These are phyloP conservation scores for Piprites chloris DNA, from an alignment of 2,113 vertebrate genomes.

Conservation along the genomic window DNA sequence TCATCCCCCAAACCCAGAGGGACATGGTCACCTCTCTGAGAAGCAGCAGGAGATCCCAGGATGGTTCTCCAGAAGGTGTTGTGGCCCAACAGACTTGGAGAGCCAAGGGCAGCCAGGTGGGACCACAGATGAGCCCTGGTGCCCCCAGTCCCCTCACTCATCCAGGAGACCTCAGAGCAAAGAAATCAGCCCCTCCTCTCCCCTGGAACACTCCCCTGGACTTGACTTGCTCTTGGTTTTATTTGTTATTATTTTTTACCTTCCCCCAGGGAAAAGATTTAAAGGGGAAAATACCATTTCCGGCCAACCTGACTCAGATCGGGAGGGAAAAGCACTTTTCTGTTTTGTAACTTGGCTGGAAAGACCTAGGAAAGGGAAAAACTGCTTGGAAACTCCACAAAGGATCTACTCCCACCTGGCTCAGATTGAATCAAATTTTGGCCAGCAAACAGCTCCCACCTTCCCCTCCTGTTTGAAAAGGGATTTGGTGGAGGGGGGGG, in stretches of 20 bases:
- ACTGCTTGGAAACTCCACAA: background rate
- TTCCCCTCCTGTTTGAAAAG: background rate
- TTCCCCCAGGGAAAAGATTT: background rate
- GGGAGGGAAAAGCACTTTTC: background rate
- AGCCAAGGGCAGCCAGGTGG: background rate
- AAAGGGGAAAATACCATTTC: background rate
- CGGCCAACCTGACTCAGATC: background rate
- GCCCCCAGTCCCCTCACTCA: background rate
- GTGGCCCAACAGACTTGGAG: background rate
- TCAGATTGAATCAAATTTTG: background rate
- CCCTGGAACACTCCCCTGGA: background rate
- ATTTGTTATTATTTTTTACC: background rate
- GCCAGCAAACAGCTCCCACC: background rate
- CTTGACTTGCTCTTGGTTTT: rapidly evolving
- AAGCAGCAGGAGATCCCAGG: background rate
- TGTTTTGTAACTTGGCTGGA: background rate
- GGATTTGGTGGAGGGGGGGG: background rate
- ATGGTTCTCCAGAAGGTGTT: background rate
- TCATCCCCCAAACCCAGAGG: background rate
- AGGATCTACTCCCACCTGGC: background rate
- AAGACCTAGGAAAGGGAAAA: background rate
- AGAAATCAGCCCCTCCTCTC: background rate
- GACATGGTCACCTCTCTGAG: background rate
- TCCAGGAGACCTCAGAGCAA: background rate
- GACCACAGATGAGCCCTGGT: background rate